These are phyloP conservation scores for Gobio gobio DNA, from an alignment of 2,113 vertebrate species.

Conservation along the genomic window DNA sequence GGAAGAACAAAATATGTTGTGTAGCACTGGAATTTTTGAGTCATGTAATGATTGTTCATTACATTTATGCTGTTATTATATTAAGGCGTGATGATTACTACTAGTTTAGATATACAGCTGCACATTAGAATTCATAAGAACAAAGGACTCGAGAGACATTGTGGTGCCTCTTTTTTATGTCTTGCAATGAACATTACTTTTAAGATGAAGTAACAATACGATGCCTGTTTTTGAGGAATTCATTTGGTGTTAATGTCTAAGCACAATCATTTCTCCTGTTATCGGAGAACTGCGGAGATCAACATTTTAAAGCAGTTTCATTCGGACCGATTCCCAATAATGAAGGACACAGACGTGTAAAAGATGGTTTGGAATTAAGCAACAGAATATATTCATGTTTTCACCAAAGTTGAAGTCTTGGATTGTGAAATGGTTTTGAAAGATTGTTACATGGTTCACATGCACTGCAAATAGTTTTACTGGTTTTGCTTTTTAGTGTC, in stretches of 20 bases:
- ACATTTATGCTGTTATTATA: slow-evolving; percentile 10
- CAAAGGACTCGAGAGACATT: slow-evolving; percentile 44
- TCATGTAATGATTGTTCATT: slow-evolving; percentile 14
- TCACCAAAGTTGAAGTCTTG: slow-evolving; percentile 55
- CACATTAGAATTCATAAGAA: slow-evolving; percentile 41
- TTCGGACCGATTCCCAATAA: neutral
- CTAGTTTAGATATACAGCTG: slow-evolving; percentile 37
- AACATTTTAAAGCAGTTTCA: neutral
- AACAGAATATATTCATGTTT: neutral
- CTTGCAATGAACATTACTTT: slow-evolving; percentile 41
- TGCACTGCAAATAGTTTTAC: slow-evolving; percentile 41
- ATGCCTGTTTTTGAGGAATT: neutral
- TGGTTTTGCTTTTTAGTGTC: slow-evolving; percentile 15
- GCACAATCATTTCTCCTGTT: slow-evolving; percentile 37
- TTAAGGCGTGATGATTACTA: neutral
- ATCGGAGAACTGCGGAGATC: neutral
- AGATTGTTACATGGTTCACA: slow-evolving; percentile 41
- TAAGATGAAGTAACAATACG: slow-evolving; percentile 38
- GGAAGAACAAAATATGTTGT: slow-evolving; percentile 20
- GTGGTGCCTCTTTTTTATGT: slow-evolving; percentile 39
- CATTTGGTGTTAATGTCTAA: neutral
- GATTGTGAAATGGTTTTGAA: slow-evolving; percentile 19
- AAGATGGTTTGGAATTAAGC: neutral
- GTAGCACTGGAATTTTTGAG: slow-evolving; percentile 48
- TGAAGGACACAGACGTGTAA: neutral